Percentiles rank a stretch among this genome's conserved stretches.
Conservation (phyloP, 2,888 invertebrate genomes). For the Andrena dorsata region DNA sequence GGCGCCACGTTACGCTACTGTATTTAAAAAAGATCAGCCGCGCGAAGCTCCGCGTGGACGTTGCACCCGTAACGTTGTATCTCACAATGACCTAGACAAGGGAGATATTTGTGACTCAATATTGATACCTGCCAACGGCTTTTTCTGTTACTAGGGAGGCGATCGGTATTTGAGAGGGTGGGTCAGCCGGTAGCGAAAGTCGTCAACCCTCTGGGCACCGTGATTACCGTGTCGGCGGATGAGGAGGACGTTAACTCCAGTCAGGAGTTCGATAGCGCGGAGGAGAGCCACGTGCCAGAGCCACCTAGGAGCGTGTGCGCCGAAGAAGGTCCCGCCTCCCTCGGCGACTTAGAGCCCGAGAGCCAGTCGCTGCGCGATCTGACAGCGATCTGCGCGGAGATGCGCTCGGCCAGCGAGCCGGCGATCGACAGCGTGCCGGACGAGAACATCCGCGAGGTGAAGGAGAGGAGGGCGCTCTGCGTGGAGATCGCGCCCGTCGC, state of each 20-base stretch:
- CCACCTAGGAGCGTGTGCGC: constrained; percentile 81
- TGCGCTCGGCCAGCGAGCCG: constrained; percentile 81
- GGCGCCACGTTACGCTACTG: background rate
- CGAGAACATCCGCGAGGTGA: constrained; percentile 80
- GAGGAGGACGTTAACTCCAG: constrained; percentile 82
- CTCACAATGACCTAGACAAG: constrained; percentile 17
- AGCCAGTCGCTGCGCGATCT: constrained; percentile 79
- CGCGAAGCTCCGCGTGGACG: background rate
- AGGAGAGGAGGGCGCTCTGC: constrained; percentile 77
- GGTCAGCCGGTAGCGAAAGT: constrained; percentile 88
- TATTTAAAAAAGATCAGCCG: constrained; percentile 3
- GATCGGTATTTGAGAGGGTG: constrained; percentile 85
- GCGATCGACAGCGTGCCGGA: constrained; percentile 81
- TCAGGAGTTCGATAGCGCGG: constrained; percentile 77
- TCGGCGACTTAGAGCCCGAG: constrained; percentile 79
- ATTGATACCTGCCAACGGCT: constrained; percentile 93
- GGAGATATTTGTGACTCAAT: constrained; percentile 70
- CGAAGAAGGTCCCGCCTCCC: constrained; percentile 82
- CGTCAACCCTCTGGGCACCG: constrained; percentile 92
- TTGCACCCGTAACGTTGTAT: constrained; percentile 17
- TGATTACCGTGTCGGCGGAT: constrained; percentile 86
- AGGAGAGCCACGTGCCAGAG: constrained; percentile 74
- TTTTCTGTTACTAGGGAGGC: constrained; percentile 91
- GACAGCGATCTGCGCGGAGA: constrained; percentile 83
- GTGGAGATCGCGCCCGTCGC: constrained; percentile 76